Evolutionary conservation across 2,797 vertebrate genomes (phyloP), one percentile per base, ranked within the genome.

Genomic region (Arrhamphus sclerolepis): DNA sequence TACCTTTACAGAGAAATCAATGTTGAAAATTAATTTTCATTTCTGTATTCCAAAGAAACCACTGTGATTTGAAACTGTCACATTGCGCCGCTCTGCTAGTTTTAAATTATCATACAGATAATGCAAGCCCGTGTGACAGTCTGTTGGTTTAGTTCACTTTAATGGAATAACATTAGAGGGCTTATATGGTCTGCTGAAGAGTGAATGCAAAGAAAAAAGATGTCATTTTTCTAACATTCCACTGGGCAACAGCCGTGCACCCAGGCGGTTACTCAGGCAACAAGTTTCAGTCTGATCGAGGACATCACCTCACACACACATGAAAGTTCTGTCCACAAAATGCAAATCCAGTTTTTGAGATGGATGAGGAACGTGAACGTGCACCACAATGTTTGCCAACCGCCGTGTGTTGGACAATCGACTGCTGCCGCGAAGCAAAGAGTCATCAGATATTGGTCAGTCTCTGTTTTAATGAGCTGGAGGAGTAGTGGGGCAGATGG

Each of bases 101-200:
- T 86, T 79, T 71, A 71, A 84, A 87, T 87, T 75, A 84, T 85
- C 81, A 73, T 70, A 56, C 57, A 78, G 86, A 88, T 87, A 80
- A 87, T 86, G 78, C 61, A 69, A 63, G 78, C 46, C 68, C 53
- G 64, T 70, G 70, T 72, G 80, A 76, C 84, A 81, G 64, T 80
- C 75, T 81, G 79, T 75, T 75, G 77, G 52, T 78, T 86, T 77
- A 70, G 76, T 80, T 77, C 70, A 34, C 75, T 70, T 66, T 79
- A 83, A 86, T 78, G 75, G 71, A 76, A 79, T 48, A 67, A 73
- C 74, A 75, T 78, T 71, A 86, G 87, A 78, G 72, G 65, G 64
- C 78, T 81, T 82, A 87, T 76, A 81, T 76, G 72, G 75, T 65
- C 7, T 57, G 64, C 3, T 78, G 75, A 62, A 20, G 73, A 65